These are phyloP conservation scores for Fopius arisanus DNA, from an alignment of 1,140 invertebrate genomes.

Conservation along the genomic window DNA sequence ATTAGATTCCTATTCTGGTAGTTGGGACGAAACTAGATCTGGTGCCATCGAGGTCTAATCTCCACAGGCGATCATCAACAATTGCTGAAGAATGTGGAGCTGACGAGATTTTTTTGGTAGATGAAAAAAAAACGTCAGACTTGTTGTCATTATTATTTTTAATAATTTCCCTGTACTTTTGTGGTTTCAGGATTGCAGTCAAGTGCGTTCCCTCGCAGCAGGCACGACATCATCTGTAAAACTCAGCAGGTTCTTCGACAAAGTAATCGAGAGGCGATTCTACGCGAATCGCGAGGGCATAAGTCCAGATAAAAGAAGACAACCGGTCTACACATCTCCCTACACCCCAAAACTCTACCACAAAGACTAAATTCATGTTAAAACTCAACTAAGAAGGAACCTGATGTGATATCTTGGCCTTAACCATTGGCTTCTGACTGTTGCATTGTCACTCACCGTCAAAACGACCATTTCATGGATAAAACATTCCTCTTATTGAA, in stretches of 20 bases:
- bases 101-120: conserved; percentile 88
- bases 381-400: neutral
- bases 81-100: conserved; percentile 92
- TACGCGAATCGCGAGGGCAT: conserved; percentile 64
- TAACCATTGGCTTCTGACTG: neutral
- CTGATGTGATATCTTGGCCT: neutral
- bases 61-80: conserved; percentile 73
- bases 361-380: conserved; percentile 60
- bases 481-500: neutral
- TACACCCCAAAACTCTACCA: conserved; percentile 69
- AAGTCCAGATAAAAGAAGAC: conserved; percentile 66
- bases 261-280: conserved; percentile 82
- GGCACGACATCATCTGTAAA: conserved; percentile 92
- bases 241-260: conserved; percentile 92
- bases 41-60: conserved; percentile 73
- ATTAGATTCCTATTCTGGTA: conserved; percentile 87
- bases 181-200: conserved; percentile 74
- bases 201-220: conserved; percentile 85
- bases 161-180: neutral
- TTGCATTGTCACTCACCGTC: neutral
- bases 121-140: neutral
- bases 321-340: conserved; percentile 61
- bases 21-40: conserved; percentile 93
- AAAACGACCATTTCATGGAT: neutral
- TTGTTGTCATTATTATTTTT: conserved; percentile 22